phyloP scores from a whole-genome alignment of 2,888 invertebrate genomes.

The Syrphus vitripennis region DNA sequence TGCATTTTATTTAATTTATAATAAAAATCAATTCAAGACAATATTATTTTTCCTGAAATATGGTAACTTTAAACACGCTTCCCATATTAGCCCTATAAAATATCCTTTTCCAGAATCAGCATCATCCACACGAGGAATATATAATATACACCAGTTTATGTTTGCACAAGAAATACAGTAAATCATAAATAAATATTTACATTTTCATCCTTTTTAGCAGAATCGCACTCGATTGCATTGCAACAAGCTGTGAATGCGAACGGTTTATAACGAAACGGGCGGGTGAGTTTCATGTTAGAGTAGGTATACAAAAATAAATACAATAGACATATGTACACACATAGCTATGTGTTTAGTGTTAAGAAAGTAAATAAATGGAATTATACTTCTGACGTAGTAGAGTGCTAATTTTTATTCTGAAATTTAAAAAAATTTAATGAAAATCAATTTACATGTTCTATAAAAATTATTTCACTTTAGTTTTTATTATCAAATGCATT shows the following conservation, averaged over 20 bases:
- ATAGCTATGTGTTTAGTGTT: background rate
- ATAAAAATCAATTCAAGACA: no score
- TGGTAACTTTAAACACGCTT: background rate
- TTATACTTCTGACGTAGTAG: conserved; percentile 38
- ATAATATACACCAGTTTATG: conserved; percentile 24
- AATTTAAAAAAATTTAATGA: no score
- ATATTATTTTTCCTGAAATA: background rate
- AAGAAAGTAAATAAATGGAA: conserved; percentile 26
- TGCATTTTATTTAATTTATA: no score
- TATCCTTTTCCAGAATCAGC: background rate
- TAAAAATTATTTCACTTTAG: no score
- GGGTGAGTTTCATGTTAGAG: background rate
- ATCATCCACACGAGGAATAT: background rate
- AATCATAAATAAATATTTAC: conserved; percentile 70
- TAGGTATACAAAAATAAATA: background rate
- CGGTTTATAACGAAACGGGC: background rate
- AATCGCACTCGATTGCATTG: background rate
- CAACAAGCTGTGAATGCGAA: background rate
- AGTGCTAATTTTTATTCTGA: background rate
- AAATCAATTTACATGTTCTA: no score
- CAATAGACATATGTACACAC: no score
- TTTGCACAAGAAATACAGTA: conserved; percentile 63
- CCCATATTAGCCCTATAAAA: background rate
- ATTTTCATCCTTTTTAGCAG: conserved; percentile 2
- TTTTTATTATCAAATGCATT: no score